These are phyloP conservation scores for Paragorgia papillata DNA, from an alignment of 92 coral and sea anemone genomes.

Conservation along the genomic window DNA sequence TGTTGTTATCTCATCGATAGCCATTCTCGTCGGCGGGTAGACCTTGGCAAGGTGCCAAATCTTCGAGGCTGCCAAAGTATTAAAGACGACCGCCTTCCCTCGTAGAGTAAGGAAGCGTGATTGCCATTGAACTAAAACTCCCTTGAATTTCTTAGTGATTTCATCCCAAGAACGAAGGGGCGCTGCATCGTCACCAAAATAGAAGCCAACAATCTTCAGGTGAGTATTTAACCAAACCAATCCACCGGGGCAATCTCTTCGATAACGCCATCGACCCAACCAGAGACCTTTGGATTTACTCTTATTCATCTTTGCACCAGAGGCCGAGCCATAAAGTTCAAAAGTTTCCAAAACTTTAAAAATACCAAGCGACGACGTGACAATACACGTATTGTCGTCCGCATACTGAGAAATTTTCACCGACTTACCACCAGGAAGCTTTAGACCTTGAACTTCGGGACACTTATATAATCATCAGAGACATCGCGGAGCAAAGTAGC, in stretches of 20 bases:
- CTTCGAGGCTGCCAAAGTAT: constrained; percentile 35
- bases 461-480: no score
- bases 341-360: constrained; percentile 4
- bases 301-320: constrained; percentile 24
- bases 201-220: constrained; percentile 26
- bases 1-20: neutral
- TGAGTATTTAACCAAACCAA: constrained; percentile 6
- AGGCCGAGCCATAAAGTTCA: constrained; percentile 18
- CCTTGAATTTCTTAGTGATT: neutral
- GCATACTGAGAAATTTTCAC: constrained; percentile 38
- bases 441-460: no score
- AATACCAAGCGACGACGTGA: neutral
- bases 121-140: constrained; percentile 34
- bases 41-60: constrained; percentile 44
- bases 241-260: constrained; percentile 15
- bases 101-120: constrained; percentile 38
- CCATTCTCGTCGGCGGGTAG: constrained; percentile 9
- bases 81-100: constrained; percentile 43
- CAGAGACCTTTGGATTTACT: constrained; percentile 47
- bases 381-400: constrained; percentile 40
- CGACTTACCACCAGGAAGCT: constrained; percentile 13
- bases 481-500: no score
- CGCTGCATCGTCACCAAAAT: constrained; percentile 23
- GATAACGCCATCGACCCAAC: constrained; percentile 31
- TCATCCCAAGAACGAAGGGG: neutral